These are phyloP conservation scores for Holothuria glaberrima DNA, from an alignment of 35 echinoderm and acorn worm species.

Conservation along the genomic window DNA sequence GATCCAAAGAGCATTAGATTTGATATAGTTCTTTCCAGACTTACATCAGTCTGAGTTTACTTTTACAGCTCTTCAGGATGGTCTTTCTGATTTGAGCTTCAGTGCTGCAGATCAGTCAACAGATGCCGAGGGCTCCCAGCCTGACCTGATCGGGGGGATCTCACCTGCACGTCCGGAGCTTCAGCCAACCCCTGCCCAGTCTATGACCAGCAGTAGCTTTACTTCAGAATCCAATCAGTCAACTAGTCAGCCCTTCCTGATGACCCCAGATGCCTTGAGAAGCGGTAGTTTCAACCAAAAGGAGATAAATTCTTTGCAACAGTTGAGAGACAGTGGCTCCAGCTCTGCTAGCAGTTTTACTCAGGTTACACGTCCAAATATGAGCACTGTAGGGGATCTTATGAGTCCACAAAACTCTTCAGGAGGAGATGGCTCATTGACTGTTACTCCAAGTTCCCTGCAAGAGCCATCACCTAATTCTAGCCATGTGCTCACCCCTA, in stretches of 20 bases:
- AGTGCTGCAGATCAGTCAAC: slow-evolving; percentile 80
- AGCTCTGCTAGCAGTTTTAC: slow-evolving; percentile 93
- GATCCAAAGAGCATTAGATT: too few relatives aligned
- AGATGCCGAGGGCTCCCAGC: slow-evolving; percentile 63
- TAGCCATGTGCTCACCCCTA: slow-evolving; percentile 41
- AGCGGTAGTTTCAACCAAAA: slow-evolving; percentile 55
- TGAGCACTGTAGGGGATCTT: slow-evolving; percentile 74
- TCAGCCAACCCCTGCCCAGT: slow-evolving; percentile 60
- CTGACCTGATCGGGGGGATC: slow-evolving; percentile 41
- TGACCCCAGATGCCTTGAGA: slow-evolving; percentile 87
- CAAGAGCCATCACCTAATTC: slow-evolving; percentile 32
- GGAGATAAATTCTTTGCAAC: slow-evolving; percentile 13
- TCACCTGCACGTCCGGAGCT: slow-evolving; percentile 12
- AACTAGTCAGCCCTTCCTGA: slow-evolving; percentile 69
- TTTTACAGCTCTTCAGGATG: slow-evolving; percentile 84
- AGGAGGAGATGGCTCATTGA: slow-evolving; percentile 73
- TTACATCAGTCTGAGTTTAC: not conserved
- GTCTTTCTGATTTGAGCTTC: slow-evolving; percentile 94
- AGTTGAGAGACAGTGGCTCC: slow-evolving; percentile 79
- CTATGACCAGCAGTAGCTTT: slow-evolving; percentile 90
- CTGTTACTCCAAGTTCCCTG: slow-evolving; percentile 76
- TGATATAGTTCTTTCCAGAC: too few relatives aligned
- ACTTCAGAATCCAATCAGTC: slow-evolving; percentile 80
- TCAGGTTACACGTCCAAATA: slow-evolving; percentile 58
- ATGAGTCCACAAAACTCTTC: slow-evolving; percentile 61